Percentiles rank a stretch among this genome's conserved stretches.
Conservation (phyloP, 2,888 invertebrate species). For the Acrobasis consociella region DNA sequence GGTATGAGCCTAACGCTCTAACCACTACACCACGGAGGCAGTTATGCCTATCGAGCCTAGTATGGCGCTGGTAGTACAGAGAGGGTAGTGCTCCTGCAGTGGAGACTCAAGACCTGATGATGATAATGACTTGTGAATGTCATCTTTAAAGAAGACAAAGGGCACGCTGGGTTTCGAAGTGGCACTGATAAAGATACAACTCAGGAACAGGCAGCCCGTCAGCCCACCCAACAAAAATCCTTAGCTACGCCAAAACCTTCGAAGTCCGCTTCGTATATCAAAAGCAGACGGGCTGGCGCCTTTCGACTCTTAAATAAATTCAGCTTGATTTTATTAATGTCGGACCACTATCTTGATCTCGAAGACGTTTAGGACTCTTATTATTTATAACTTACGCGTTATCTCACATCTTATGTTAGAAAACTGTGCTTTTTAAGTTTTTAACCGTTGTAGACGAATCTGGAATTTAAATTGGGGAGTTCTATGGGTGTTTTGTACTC, state of each 20-base stretch:
- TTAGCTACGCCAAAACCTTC: slow-evolving; percentile 9
- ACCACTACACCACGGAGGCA: too few species aligned
- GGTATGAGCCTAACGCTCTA: too few species aligned
- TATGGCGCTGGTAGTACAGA: too few species aligned
- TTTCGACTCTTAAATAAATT: slow-evolving; percentile 64
- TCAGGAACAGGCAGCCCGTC: too few species aligned
- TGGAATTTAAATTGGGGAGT: slow-evolving; percentile 34
- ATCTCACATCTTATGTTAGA: slow-evolving; percentile 58
- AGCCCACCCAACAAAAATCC: not conserved
- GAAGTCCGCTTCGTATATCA: slow-evolving; percentile 53
- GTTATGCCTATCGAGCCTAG: too few species aligned
- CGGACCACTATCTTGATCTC: slow-evolving; percentile 73
- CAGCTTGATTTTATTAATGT: slow-evolving; percentile 77
- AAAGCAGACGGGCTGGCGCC: slow-evolving; percentile 74
- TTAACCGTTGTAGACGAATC: slow-evolving; percentile 39
- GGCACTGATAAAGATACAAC: too few species aligned
- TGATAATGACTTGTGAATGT: too few species aligned
- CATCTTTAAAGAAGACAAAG: too few species aligned
- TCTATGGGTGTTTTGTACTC: not conserved
- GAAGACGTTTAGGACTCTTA: slow-evolving; percentile 72
- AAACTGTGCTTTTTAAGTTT: slow-evolving; percentile 40
- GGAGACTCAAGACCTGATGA: too few species aligned
- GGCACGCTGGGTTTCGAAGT: too few species aligned
- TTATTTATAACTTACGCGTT: slow-evolving; percentile 72
- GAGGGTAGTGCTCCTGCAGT: too few species aligned